Percentiles rank a stretch among this genome's conserved stretches.
Conservation (phyloP, 2,113 vertebrate genomes). For the Cyanoramphus novaezelandiae region DNA sequence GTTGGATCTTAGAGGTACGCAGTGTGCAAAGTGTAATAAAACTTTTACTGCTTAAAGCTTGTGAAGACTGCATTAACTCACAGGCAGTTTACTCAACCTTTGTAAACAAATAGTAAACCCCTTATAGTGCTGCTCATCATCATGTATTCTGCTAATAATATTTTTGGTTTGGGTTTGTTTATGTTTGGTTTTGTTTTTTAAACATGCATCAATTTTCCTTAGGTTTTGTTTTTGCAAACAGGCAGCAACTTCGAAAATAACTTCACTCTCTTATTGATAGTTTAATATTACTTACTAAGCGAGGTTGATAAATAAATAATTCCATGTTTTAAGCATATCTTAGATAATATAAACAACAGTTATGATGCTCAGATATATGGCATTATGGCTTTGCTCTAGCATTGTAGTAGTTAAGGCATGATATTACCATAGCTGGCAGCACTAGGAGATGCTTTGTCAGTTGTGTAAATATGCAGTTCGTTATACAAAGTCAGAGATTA, state of each 20-base stretch:
- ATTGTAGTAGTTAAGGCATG: background rate
- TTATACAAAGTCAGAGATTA: background rate
- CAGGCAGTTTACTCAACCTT: background rate
- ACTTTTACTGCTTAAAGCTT: background rate
- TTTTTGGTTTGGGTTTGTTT: background rate
- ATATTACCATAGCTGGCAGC: background rate
- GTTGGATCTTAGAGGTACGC: background rate
- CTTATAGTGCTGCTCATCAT: background rate
- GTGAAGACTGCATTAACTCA: background rate
- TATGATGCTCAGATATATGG: background rate
- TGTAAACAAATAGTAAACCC: background rate
- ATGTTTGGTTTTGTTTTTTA: background rate
- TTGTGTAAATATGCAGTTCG: background rate
- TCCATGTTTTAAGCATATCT: background rate
- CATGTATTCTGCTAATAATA: background rate
- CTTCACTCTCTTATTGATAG: background rate
- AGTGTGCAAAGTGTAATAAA: background rate
- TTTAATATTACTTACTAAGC: background rate
- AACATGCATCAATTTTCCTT: background rate
- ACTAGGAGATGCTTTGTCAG: background rate
- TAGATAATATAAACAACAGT: background rate
- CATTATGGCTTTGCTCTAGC: background rate
- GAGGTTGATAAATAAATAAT: background rate
- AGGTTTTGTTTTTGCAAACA: background rate
- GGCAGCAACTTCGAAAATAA: background rate